Evolutionary conservation across 2,888 invertebrate genomes (phyloP).

Genomic region (Rhagium mordax): DNA sequence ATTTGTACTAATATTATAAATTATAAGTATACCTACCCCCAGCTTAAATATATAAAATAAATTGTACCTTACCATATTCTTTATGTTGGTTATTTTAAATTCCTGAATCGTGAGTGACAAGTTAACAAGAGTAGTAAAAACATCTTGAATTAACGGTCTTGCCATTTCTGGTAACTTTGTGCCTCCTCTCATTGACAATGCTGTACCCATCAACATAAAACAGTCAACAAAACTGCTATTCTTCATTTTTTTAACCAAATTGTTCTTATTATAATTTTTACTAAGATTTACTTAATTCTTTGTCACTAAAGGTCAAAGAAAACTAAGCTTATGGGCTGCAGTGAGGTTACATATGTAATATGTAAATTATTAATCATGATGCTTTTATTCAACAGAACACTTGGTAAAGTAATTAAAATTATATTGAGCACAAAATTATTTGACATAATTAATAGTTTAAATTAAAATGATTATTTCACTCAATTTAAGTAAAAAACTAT

Average conservation of each 20-base stretch:
- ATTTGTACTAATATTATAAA: no score
- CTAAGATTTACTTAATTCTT: neutral
- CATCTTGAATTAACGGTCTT: slow-evolving; percentile 49
- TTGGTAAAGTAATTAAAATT: neutral
- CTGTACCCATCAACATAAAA: slow-evolving; percentile 58
- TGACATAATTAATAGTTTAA: no score
- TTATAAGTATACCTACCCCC: no score
- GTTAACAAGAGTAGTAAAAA: slow-evolving; percentile 53
- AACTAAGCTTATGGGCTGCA: neutral
- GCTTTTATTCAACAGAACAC: no score
- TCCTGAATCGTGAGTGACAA: slow-evolving; percentile 56
- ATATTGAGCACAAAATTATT: neutral
- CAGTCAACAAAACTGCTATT: slow-evolving; percentile 56
- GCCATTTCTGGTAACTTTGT: slow-evolving; percentile 51
- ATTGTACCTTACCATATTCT: slow-evolving; percentile 56
- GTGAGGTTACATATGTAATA: no score
- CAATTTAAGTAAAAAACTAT: no score
- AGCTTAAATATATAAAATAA: no score
- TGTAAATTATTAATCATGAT: no score
- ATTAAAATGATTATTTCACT: no score
- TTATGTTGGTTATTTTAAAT: slow-evolving; percentile 44
- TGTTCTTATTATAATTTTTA: neutral
- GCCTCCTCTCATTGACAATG: slow-evolving; percentile 51
- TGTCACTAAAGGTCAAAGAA: neutral
- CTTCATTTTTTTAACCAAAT: slow-evolving; percentile 40